A percentile compares a stretch with the other conserved stretches of the same genome.
These are phyloP conservation scores for Enoplosus armatus DNA, from an alignment of 2,797 vertebrate species.

Conservation along the genomic window DNA sequence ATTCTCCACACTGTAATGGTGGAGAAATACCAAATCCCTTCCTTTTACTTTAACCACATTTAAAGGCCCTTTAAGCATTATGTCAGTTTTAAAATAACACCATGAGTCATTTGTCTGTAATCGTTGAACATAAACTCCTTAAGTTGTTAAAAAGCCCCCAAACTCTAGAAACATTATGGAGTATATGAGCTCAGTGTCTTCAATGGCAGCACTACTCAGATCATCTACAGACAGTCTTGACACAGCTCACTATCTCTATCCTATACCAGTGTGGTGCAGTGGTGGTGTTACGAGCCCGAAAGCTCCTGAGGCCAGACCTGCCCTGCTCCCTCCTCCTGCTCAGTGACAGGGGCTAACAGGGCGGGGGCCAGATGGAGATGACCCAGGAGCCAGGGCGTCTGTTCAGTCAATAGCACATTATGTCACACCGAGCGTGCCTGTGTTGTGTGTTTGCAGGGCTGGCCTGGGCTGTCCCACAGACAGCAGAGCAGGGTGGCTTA, in stretches of 20 bases:
- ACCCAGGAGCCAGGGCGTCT: constrained; percentile 67
- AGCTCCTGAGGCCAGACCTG: constrained; percentile 39
- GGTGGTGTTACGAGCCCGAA: constrained; percentile 37
- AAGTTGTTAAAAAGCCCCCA: not conserved
- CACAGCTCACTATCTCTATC: constrained; percentile 5
- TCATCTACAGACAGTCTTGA: constrained; percentile 2
- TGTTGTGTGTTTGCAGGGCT: constrained; percentile 37
- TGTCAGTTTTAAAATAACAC: not conserved
- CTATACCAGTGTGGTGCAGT: constrained; percentile 45
- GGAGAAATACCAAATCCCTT: not conserved
- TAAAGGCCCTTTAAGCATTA: not conserved
- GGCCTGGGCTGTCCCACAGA: constrained; percentile 31
- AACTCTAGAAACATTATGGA: not conserved
- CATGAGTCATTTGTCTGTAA: not conserved
- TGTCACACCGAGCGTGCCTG: constrained; percentile 62
- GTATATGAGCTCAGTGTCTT: not conserved
- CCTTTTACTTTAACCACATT: not conserved
- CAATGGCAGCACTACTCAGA: not conserved
- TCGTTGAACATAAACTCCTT: not conserved
- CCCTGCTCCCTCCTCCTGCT: constrained; percentile 39
- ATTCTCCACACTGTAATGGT: not conserved
- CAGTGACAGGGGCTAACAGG: constrained; percentile 52
- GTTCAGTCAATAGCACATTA: constrained; percentile 73
- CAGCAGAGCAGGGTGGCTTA: constrained; percentile 17
- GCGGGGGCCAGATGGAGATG: constrained; percentile 71